These are phyloP conservation scores for Alentia gelatinosa DNA, from an alignment of 2,888 invertebrate genomes.

Conservation along the genomic window DNA sequence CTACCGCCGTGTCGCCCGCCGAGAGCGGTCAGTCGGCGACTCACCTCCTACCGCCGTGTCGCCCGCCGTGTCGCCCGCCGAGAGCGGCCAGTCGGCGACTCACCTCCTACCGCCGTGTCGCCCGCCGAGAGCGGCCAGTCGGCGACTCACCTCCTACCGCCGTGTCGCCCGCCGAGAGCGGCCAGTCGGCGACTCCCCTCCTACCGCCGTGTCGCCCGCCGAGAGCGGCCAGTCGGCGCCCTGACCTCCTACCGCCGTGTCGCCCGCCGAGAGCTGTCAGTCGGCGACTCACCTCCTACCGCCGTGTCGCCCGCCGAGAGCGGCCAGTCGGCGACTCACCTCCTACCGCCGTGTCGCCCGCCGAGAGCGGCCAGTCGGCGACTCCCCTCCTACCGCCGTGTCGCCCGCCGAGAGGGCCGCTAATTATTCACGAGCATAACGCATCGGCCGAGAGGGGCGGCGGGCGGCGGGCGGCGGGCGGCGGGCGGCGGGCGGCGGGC, in stretches of 20 bases:
- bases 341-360: too few species aligned
- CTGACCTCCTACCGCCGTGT: background rate
- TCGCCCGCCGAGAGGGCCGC: slow-evolving; percentile 6
- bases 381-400: background rate
- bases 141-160: background rate
- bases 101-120: background rate
- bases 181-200: background rate
- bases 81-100: background rate
- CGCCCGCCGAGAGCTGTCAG: too few species aligned
- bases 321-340: background rate
- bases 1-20: too few species aligned
- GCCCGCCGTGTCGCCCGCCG: too few species aligned
- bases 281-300: background rate
- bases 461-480: too few species aligned
- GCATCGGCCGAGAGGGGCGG: background rate
- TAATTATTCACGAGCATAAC: background rate
- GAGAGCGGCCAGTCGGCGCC: background rate
- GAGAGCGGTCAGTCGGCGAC: background rate
- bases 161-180: too few species aligned
- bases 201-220: too few species aligned
- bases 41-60: background rate
- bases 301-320: too few species aligned
- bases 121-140: too few species aligned
- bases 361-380: too few species aligned
- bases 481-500: too few species aligned